Conservation (phyloP, 2,797 vertebrate genomes). For the Australoheros facetus region DNA sequence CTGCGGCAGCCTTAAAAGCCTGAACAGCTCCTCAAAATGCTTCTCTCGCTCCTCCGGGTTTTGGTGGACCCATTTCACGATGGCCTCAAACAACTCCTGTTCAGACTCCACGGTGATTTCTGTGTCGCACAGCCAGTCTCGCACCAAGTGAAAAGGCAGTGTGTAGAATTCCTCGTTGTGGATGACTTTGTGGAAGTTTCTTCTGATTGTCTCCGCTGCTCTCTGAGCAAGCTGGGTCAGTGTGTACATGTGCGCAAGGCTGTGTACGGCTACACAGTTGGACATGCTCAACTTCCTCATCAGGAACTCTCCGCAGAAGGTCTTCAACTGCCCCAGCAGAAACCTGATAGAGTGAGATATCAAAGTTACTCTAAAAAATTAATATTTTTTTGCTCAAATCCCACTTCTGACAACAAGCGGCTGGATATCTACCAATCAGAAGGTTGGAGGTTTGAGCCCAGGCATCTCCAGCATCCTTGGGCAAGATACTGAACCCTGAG, state of each 20-base stretch:
- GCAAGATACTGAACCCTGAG: no score
- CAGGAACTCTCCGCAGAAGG: conserved; percentile 90
- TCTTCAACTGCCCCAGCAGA: conserved; percentile 87
- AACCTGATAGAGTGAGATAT: conserved; percentile 78
- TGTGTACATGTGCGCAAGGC: conserved; percentile 91
- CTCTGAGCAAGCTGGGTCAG: conserved; percentile 87
- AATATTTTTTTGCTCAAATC: not conserved
- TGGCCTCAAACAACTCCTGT: conserved; percentile 87
- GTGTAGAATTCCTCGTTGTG: conserved; percentile 90
- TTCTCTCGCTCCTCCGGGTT: conserved; percentile 81
- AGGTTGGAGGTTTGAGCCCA: not conserved
- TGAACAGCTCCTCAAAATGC: conserved; percentile 90
- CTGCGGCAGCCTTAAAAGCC: conserved; percentile 86
- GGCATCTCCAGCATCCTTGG: no score
- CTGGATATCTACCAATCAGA: not conserved
- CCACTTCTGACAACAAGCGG: not conserved
- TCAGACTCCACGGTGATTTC: conserved; percentile 92
- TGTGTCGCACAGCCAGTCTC: conserved; percentile 89
- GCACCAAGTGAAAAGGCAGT: conserved; percentile 88
- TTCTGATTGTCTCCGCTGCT: conserved; percentile 88
- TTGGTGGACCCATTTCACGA: conserved; percentile 88
- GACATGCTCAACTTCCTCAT: conserved; percentile 91
- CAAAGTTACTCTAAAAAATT: not conserved
- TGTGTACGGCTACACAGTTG: conserved; percentile 92
- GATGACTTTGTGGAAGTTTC: conserved; percentile 90